A percentile compares a stretch with the other conserved stretches of the same genome.
These are phyloP conservation scores for Hippocampus mohnikei DNA, from an alignment of 2,113 vertebrate species.

Conservation along the genomic window DNA sequence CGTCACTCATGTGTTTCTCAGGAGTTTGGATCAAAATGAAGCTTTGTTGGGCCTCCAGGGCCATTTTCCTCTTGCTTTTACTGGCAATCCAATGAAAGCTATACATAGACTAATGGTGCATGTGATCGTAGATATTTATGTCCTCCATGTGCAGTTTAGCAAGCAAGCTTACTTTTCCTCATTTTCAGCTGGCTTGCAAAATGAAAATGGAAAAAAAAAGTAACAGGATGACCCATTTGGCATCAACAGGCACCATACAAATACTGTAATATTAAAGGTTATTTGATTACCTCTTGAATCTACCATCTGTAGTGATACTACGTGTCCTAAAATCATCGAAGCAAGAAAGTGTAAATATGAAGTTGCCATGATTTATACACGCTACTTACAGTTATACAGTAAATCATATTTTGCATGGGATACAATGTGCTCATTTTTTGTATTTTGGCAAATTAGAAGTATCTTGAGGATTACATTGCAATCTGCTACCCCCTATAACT, in stretches of 20 bases:
- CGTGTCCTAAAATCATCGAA: background rate
- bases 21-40: constrained; percentile 13
- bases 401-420: background rate
- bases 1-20: constrained; percentile 12
- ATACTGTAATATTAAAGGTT: background rate
- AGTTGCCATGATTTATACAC: background rate
- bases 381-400: background rate
- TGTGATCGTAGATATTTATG: constrained; percentile 12
- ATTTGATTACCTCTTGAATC: background rate
- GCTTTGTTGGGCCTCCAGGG: constrained; percentile 9
- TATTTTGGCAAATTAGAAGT: background rate
- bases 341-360: background rate
- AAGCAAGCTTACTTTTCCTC: constrained; percentile 6
- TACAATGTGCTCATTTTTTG: background rate
- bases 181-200: constrained; percentile 15
- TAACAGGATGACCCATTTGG: background rate
- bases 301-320: no score
- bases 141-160: constrained; percentile 4
- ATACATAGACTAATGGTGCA: background rate
- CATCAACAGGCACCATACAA: background rate
- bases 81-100: constrained; percentile 12
- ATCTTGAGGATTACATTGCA: constrained; percentile 37
- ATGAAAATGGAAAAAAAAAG: constrained; percentile 12
- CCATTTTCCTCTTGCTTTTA: constrained; percentile 9
- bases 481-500: constrained; percentile 56